Base-by-base conservation (phyloP, 2,113 vertebrate genomes). In the Maccullochella peelii region DNA sequence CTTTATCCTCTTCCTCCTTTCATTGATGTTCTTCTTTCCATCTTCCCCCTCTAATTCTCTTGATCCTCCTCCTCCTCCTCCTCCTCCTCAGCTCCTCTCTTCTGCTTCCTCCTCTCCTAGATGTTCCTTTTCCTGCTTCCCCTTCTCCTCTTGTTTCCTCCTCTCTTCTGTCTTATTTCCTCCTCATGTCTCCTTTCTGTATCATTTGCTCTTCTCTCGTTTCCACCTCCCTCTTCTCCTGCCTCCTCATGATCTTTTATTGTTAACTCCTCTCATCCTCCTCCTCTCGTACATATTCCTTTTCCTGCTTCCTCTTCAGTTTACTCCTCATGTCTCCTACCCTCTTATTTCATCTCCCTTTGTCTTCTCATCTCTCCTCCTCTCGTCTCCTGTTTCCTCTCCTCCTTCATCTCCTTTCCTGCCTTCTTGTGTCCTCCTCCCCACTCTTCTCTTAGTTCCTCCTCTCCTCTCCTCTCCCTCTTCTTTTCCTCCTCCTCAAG, bases 401-500 rank as follows among this genome's bases (percentile, higher is more conserved):
- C 14, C 3, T 30, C 40, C 4, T 27, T n/a, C 12, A 12, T 25
- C 9, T 16, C 23, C 12, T 12, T 6, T 40, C 4, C 20, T 14
- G 0, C 8, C n/a, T 38, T 20, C n/a, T 42, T 38, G 1, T 63
- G 0, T 3, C 12, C 0, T 11, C 15, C 10, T 30, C 20, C 8
- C 15, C 11, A 33, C 30, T 33, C 2, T n/a, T 18, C 58, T 47
- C 15, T 68, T 25, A 2, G 8, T 23, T 47, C n/a, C n/a, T 47
- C 10, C 1, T 44, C 7, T 16, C 40, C n/a, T 15, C 6, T 4
- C 3, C 33, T 33, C 40, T 40, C 6, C 40, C n/a, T 18, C 25
- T 3, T 15, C 54, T 57, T 54, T 50, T 67, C 52, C 38, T 86
- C 27, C 66, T 81, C 76, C 20, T 65, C 52, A 23, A 27, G 18